Evolutionary conservation across 2,797 vertebrate genomes (phyloP).

Genomic region (Neosilurus hyrtlii): DNA sequence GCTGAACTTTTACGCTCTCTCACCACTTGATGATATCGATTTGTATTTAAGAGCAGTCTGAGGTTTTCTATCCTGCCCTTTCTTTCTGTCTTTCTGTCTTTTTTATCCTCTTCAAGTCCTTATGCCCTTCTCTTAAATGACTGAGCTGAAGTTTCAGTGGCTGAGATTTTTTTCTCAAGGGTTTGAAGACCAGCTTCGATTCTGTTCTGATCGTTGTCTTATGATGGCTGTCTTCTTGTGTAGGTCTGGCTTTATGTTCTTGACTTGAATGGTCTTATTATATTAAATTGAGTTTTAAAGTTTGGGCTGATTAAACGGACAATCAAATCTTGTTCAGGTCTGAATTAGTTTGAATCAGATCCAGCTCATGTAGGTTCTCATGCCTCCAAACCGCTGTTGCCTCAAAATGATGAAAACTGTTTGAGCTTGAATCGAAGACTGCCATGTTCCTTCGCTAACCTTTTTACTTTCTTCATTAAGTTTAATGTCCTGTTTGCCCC

Average conservation of each 20-base stretch:
- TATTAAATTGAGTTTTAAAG: background rate
- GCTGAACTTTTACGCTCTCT: background rate
- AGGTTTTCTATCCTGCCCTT: slow-evolving; percentile 17
- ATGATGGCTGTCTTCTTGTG: background rate
- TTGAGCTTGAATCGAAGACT: background rate
- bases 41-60: background rate
- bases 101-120: background rate
- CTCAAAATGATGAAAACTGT: background rate
- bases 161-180: slow-evolving; percentile 15
- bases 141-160: background rate
- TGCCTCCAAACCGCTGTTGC: background rate
- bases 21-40: background rate
- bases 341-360: background rate
- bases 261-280: background rate
- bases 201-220: slow-evolving; percentile 17
- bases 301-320: background rate
- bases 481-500: slow-evolving; percentile 37
- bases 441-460: slow-evolving; percentile 22
- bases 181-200: slow-evolving; percentile 20
- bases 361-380: background rate
- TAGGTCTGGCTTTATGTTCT: background rate
- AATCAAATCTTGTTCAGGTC: background rate
- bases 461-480: slow-evolving; percentile 6
- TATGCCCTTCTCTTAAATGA: background rate
- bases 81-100: background rate